Base-by-base conservation (phyloP, 1,140 invertebrate genomes). In the Ephestia elutella region DNA sequence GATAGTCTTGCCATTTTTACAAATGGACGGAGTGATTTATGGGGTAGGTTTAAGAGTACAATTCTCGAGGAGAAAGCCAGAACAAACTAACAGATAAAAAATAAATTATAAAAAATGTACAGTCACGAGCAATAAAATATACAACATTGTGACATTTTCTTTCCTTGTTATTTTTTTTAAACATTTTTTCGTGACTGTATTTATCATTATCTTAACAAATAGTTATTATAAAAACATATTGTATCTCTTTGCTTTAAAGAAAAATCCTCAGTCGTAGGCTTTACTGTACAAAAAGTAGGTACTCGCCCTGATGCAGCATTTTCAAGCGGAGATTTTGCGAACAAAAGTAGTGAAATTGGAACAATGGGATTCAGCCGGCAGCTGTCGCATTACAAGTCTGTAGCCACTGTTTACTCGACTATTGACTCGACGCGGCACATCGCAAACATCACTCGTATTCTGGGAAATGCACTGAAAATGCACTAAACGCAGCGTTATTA, bases 251-350 rank as follows among this genome's bases (percentile, higher is more conserved):
- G 21, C 9, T 35, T 35, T 35, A 9, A 35, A 5, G 9, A 35
- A 35, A 9, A 35, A 11, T 1, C 32, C 32, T 11, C 10, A 9
- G 32, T 35, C 9, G 3, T 58, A 19, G 56, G 48, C 62, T 49
- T 57, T 59, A 44, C 38, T 44, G 38, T 44, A 50, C 20, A 20
- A 50, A 50, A 20, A 50, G 49, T 50, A 32, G 19, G 35, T 70
- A 75, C 73, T 78, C 62, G 71, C 77, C 75, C 55, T 51, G 51
- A 18, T 21, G 57, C 51, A 62, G 38, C 77, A 77, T 79, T 76
- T 68, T 68, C 54, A 55, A 61, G 65, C 65, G 56, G 58, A 70
- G 62, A 70, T 69, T 68, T 68, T 60, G 58, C 58, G 67, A 54
- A 67, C 63, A 44, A 67, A 68, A 69, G 57, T 62, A 63, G 59